Conservation (phyloP, 2,888 invertebrate species). For the Laspeyria flexula region DNA sequence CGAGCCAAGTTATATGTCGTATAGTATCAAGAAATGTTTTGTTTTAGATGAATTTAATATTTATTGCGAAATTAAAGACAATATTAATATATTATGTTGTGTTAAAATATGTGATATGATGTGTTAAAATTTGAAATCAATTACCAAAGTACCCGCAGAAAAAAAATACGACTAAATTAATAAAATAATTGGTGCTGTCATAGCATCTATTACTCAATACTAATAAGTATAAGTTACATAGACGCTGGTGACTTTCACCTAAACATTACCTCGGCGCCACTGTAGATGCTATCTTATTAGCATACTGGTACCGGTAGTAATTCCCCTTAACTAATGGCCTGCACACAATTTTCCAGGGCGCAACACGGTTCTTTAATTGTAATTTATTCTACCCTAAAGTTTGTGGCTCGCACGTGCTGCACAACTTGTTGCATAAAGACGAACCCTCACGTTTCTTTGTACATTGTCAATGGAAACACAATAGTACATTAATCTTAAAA, state of each 20-base stretch:
- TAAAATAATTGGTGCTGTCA: not conserved
- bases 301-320: constrained; percentile 48
- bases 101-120: too few species aligned
- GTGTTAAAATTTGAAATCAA: too few species aligned
- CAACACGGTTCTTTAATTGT: constrained; percentile 18
- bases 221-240: constrained; percentile 21
- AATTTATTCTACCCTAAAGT: constrained; percentile 31
- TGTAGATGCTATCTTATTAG: constrained; percentile 54
- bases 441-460: constrained; percentile 39
- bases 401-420: constrained; percentile 36
- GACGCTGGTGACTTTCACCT: constrained; percentile 48
- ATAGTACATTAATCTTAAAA: constrained; percentile 51
- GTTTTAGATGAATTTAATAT: constrained; percentile 10
- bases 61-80: constrained; percentile 6
- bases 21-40: constrained; percentile 16
- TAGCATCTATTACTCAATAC: constrained; percentile 25
- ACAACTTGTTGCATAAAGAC: constrained; percentile 45
- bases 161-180: too few species aligned
- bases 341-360: constrained; percentile 24
- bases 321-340: constrained; percentile 30
- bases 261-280: constrained; percentile 42
- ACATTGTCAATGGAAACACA: constrained; percentile 56
- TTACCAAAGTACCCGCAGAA: too few species aligned
- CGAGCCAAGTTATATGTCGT: constrained; percentile 24
- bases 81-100: constrained; percentile 1